phyloP scores from a whole-genome alignment of 2,113 vertebrate species.

The Psittacula cyanocephala region DNA sequence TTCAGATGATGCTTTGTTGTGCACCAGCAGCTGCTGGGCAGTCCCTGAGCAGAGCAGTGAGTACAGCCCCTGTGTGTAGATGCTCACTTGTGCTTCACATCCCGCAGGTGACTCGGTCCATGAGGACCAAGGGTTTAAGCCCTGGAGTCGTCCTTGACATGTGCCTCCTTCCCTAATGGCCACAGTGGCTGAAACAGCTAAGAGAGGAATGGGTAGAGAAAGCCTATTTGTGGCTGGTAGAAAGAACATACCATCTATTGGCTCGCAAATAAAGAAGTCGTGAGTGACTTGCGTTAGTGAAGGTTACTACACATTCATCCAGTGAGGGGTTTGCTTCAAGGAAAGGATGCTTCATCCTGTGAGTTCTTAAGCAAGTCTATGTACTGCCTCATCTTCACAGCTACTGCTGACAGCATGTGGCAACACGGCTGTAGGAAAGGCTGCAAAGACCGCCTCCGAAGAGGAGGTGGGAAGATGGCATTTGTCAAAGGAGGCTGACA shows the following conservation, averaged over 20 bases:
- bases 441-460: not conserved
- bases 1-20: not conserved
- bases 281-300: not conserved
- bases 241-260: not conserved
- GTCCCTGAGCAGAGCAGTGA: accelerated
- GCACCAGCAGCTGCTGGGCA: not conserved
- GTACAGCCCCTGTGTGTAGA: accelerated
- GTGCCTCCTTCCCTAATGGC: accelerated
- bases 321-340: not conserved
- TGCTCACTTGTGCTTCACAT: not conserved
- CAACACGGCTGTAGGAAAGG: accelerated
- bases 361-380: not conserved
- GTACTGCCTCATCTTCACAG: not conserved
- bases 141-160: accelerated
- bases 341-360: not conserved
- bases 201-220: not conserved
- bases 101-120: accelerated
- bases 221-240: accelerated
- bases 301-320: accelerated
- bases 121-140: not conserved
- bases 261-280: not conserved
- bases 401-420: accelerated
- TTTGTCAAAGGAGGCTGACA: not conserved
- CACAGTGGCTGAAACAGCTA: accelerated
- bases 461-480: not conserved